phyloP scores from a whole-genome alignment of 2,888 invertebrate species.

The Marronus borbonicus region DNA sequence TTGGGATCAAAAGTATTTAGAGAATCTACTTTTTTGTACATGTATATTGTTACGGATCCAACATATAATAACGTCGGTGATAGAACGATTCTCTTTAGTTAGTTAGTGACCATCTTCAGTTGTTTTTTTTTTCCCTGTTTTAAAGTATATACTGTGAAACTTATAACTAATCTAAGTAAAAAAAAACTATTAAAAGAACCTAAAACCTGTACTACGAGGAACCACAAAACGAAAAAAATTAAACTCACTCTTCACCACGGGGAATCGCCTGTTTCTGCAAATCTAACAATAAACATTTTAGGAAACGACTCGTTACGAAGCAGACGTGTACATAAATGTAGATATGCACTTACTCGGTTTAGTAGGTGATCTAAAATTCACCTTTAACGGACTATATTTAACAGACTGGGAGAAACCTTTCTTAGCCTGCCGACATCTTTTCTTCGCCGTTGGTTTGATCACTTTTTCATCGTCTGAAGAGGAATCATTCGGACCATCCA shows the following conservation, averaged over 20 bases:
- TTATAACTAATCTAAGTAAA: too few species aligned
- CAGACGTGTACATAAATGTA: not conserved
- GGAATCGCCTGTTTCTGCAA: slow-evolving; percentile 40
- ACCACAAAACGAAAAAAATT: slow-evolving; percentile 31
- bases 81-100: too few species aligned
- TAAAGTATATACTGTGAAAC: too few species aligned
- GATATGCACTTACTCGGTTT: slow-evolving; percentile 16
- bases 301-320: not conserved
- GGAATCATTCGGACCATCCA: slow-evolving; percentile 57
- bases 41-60: too few species aligned
- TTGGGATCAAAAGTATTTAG: too few species aligned
- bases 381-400: slow-evolving; percentile 44
- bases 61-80: too few species aligned
- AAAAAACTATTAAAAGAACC: not conserved
- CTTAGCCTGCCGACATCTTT: not conserved
- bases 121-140: too few species aligned
- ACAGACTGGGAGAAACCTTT: not conserved
- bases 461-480: slow-evolving; percentile 52
- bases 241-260: slow-evolving; percentile 43
- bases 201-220: slow-evolving; percentile 4
- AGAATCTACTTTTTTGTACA: too few species aligned
- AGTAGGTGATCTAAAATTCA: slow-evolving; percentile 38
- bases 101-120: too few species aligned
- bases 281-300: slow-evolving; percentile 36
- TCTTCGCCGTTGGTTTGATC: slow-evolving; percentile 23